These are phyloP conservation scores for Scaptomyza tumidula DNA, from an alignment of 2,888 invertebrate species.

Conservation along the genomic window DNA sequence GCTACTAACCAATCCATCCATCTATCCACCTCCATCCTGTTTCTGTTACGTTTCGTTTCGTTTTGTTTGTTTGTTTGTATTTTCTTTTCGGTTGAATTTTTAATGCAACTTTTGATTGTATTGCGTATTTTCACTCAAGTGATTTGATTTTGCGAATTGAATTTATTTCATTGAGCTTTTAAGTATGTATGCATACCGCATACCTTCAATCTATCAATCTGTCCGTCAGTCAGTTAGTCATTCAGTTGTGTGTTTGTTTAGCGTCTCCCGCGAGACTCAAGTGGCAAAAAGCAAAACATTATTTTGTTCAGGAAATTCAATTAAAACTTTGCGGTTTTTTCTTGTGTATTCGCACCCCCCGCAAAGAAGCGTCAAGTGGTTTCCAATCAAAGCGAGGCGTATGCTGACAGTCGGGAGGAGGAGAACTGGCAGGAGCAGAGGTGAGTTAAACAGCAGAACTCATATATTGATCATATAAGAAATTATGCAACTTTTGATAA, in stretches of 20 bases:
- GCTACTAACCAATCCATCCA: constrained; percentile 1
- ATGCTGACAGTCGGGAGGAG: constrained; percentile 14
- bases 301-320: constrained; percentile 78
- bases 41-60: not conserved
- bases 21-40: constrained; percentile 2
- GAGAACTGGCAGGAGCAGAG: not conserved
- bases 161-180: constrained; percentile 59
- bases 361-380: constrained; percentile 65
- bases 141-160: constrained; percentile 77
- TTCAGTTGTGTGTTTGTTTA: constrained; percentile 66
- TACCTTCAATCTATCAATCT: constrained; percentile 48
- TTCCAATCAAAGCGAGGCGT: constrained; percentile 60
- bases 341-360: constrained; percentile 38
- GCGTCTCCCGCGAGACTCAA: constrained; percentile 77
- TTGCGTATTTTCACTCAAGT: constrained; percentile 70
- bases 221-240: constrained; percentile 32
- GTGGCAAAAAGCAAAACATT: constrained; percentile 70
- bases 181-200: constrained; percentile 70
- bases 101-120: constrained; percentile 61
- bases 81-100: constrained; percentile 50
- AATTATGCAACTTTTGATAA: not conserved
- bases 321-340: constrained; percentile 78
- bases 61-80: constrained; percentile 22
- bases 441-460: constrained; percentile 7
- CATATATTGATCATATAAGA: constrained; percentile 3